Evolutionary conservation across 2,113 vertebrate species (phyloP), one percentile per base, ranked within the genome.

Genomic region (Hypomesus transpacificus): DNA sequence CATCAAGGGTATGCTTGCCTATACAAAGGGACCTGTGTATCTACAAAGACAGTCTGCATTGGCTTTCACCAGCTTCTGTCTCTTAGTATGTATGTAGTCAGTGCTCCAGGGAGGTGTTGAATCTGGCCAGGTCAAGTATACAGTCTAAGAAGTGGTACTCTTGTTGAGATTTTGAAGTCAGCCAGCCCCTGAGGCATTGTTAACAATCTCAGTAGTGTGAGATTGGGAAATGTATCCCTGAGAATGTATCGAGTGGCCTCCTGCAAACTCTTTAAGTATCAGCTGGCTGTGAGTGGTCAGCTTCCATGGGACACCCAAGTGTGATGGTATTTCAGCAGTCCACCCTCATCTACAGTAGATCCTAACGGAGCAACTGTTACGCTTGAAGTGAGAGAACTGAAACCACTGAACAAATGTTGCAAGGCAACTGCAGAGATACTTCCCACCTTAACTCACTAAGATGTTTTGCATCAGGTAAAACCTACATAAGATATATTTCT

Each of bases 231-330:
- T 90, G 85, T 79, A 86, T 87, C 86, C 81, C 51, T 79, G 87
- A 89, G 75, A 75, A 82, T 73, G 51, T 73, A 80, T 82, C 74
- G 14, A 76, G 73, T 82, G 82, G 84, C 82, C 80, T 79, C 79
- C 68, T 80, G 82, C 72, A 74, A 85, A 82, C 77, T 85, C 88
- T 84, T 88, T 84, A 77, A 89, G 71, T 78, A 80, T 59, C 77
- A 83, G 77, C 82, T 80, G 82, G 82, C 77, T 78, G 66, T 72
- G 76, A 79, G 79, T 77, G 74, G 65, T 83, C 82, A 70, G 74
- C 52, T 22, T 71, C 78, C 71, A 63, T 68, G 59, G 65, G 22
- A 56, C 67, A 54, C 14, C 31, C 58, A 31, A 68, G 13, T 68
- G 52, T 54, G 67, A 70, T 59, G 73, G 66, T 31, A 71, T 87